These are phyloP conservation scores for Parazoanthus swiftii DNA, from an alignment of 92 coral and sea anemone species.

Conservation along the genomic window DNA sequence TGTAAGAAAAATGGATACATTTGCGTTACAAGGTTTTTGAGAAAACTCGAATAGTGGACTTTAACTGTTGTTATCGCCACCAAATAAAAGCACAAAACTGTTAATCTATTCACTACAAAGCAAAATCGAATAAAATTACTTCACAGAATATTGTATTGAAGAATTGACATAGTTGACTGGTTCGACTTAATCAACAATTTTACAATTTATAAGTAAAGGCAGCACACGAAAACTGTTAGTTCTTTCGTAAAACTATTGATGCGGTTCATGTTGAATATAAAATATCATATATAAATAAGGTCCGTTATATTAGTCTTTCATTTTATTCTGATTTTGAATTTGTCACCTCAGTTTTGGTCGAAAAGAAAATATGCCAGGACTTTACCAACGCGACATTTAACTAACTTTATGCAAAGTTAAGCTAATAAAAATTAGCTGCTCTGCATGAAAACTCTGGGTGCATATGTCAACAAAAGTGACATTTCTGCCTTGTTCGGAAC, in stretches of 20 bases:
- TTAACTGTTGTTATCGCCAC: background rate
- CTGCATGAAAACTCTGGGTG: background rate
- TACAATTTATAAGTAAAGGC: background rate
- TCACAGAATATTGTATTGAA: background rate
- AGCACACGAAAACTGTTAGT: background rate
- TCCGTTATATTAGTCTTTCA: background rate
- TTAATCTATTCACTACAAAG: background rate
- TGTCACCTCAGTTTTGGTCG: background rate
- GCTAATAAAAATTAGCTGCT: background rate
- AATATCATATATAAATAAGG: no score
- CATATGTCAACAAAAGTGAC: background rate
- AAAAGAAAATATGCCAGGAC: background rate
- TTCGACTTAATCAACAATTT: background rate
- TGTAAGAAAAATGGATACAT: background rate
- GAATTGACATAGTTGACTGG: background rate
- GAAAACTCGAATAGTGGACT: background rate
- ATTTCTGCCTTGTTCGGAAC: background rate
- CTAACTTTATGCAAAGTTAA: background rate
- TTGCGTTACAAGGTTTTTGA: background rate
- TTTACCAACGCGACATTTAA: no score
- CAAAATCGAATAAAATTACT: background rate
- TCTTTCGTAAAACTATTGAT: no score
- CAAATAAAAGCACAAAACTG: no score
- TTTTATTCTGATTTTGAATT: background rate
- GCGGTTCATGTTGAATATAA: no score